Conservation (phyloP, 2,888 invertebrate species). For the Opisthograptis luteolata region DNA sequence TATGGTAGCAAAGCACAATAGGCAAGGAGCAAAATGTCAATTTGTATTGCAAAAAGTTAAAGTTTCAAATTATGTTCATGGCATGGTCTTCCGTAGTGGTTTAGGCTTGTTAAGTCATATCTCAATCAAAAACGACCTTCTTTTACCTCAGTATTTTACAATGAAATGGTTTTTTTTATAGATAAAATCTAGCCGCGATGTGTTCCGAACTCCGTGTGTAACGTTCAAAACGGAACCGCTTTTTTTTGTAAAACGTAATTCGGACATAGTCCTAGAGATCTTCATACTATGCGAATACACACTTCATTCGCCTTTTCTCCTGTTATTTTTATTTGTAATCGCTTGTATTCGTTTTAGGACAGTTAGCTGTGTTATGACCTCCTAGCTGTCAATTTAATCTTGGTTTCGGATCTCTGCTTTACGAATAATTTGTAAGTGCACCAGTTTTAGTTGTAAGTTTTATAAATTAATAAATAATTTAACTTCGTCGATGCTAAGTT, state of each 20-base stretch:
- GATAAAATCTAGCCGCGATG: slow-evolving; percentile 56
- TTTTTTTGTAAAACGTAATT: slow-evolving; percentile 40
- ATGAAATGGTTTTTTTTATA: slow-evolving; percentile 50
- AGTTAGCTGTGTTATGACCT: slow-evolving; percentile 34
- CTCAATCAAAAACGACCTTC: slow-evolving; percentile 45
- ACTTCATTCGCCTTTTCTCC: slow-evolving; percentile 22
- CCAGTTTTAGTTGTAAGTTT: slow-evolving; percentile 41
- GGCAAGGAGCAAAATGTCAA: no score
- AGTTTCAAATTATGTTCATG: not conserved
- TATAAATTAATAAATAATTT: slow-evolving; percentile 16
- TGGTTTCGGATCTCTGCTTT: slow-evolving; percentile 59
- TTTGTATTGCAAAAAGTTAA: not conserved
- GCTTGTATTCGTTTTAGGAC: slow-evolving; percentile 43
- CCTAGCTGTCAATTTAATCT: slow-evolving; percentile 42
- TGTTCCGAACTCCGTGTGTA: slow-evolving; percentile 54
- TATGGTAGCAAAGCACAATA: not conserved
- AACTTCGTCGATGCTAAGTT: not conserved
- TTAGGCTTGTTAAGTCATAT: slow-evolving; percentile 35
- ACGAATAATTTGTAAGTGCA: slow-evolving; percentile 47
- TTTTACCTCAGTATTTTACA: slow-evolving; percentile 64
- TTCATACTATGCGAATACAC: no score
- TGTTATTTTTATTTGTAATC: slow-evolving; percentile 43
- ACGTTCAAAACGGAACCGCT: slow-evolving; percentile 38
- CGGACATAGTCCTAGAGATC: slow-evolving; percentile 43
- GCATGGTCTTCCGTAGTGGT: slow-evolving; percentile 17